A percentile compares a stretch with the other conserved stretches of the same genome.
Conservation (phyloP, 2,888 invertebrate species). For the Chymomyza procnemis region DNA sequence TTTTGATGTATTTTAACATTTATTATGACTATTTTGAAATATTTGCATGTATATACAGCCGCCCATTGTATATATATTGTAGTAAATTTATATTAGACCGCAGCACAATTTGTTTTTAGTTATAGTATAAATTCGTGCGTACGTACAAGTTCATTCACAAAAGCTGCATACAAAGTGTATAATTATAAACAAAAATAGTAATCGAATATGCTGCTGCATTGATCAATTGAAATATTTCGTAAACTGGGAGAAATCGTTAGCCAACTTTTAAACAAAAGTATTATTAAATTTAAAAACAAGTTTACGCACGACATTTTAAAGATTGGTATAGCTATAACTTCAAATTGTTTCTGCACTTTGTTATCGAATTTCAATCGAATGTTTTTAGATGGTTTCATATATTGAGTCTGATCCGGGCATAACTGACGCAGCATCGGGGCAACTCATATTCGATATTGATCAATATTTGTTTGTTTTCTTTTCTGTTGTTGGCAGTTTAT, state of each 20-base stretch:
- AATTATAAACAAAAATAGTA: slow-evolving; percentile 1
- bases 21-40: neutral
- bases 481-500: no score
- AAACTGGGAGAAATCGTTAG: neutral
- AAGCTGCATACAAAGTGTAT: neutral
- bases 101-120: neutral
- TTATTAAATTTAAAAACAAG: neutral
- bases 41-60: neutral
- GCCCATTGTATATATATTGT: neutral
- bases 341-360: no score
- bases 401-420: neutral
- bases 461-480: no score
- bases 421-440: no score
- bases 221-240: slow-evolving; percentile 2
- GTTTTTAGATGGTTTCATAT: neutral
- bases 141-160: neutral
- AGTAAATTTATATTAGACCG: neutral
- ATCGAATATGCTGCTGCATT: slow-evolving; percentile 20
- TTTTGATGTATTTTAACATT: neutral
- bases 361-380: neutral
- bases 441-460: no score
- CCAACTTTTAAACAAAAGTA: neutral
- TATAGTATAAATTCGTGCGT: neutral
- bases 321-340: neutral
- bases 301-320: neutral